Evolutionary conservation across 2,888 invertebrate species (phyloP).

Genomic region (Apamea anceps): DNA sequence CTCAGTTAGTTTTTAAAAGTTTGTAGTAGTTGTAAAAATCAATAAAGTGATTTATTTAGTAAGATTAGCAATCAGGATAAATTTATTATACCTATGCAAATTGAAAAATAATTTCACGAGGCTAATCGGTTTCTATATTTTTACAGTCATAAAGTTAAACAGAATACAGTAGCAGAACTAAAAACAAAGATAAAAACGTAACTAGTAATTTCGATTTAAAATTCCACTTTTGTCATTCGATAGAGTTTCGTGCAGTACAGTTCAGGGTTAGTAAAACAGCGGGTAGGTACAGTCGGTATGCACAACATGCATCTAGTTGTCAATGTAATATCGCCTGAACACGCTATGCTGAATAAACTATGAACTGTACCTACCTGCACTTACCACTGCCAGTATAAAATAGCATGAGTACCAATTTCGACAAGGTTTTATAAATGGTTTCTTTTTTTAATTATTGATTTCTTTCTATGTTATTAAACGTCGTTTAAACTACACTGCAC

Average conservation of each 20-base stretch:
- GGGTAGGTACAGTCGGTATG: slow-evolving; percentile 53
- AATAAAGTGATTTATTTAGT: not conserved
- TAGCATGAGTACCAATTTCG: slow-evolving; percentile 26
- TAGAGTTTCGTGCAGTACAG: slow-evolving; percentile 60
- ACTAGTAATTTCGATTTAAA: slow-evolving; percentile 54
- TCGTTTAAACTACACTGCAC: not conserved
- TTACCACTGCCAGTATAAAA: slow-evolving; percentile 33
- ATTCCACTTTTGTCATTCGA: slow-evolving; percentile 54
- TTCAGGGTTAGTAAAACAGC: slow-evolving; percentile 65
- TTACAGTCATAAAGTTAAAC: not conserved
- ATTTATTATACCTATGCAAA: not conserved
- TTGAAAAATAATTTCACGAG: not conserved
- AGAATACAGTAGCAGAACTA: not conserved
- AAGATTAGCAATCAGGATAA: not conserved
- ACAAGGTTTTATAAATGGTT: not conserved
- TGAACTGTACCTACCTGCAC: slow-evolving; percentile 46
- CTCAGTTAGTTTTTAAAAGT: not conserved
- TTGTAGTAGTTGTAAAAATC: no score
- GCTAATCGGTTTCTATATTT: not conserved
- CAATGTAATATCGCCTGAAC: slow-evolving; percentile 61
- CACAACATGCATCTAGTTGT: slow-evolving; percentile 64
- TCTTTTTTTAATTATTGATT: slow-evolving; percentile 32
- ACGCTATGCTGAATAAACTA: slow-evolving; percentile 67
- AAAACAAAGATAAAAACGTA: slow-evolving; percentile 35
- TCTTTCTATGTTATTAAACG: slow-evolving; percentile 4